Evolutionary conservation across 2,113 vertebrate genomes (phyloP).

Genomic region (Marmota flaviventris): DNA sequence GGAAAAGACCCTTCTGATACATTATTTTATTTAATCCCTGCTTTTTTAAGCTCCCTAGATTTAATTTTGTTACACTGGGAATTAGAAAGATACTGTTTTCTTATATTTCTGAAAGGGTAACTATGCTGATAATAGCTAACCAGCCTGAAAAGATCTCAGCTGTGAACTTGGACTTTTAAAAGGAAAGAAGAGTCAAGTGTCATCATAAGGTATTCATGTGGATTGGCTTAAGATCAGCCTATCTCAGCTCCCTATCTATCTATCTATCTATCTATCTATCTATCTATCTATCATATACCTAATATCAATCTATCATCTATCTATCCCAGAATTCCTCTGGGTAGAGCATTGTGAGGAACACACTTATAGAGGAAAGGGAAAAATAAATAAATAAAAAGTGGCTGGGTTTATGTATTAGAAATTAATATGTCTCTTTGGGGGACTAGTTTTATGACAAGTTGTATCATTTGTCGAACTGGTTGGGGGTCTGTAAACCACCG

Average conservation of each 20-base stretch:
- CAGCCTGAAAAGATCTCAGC: neutral
- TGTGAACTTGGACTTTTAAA: neutral
- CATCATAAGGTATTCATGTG: neutral
- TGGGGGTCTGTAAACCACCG: conserved; percentile 74
- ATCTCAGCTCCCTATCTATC: neutral
- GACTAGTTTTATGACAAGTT: conserved; percentile 72
- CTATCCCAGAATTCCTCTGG: neutral
- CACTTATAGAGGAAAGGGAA: neutral
- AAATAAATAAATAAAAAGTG: neutral
- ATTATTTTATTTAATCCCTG: conserved; percentile 9
- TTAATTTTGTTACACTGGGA: conserved; percentile 27
- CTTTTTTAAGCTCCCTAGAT: neutral
- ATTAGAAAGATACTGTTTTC: conserved; percentile 43
- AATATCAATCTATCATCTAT: too few species aligned
- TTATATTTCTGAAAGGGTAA: conserved; percentile 27
- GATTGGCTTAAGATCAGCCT: neutral
- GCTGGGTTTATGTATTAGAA: conserved; percentile 67
- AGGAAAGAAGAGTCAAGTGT: neutral
- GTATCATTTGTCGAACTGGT: conserved; percentile 59
- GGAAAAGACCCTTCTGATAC: neutral
- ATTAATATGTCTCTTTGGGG: conserved; percentile 71
- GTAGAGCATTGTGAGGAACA: neutral
- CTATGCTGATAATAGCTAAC: conserved; percentile 10
- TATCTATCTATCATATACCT: too few species aligned
- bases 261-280: neutral